Conservation (phyloP, 2,888 invertebrate species). For the Nycteola revayana region DNA sequence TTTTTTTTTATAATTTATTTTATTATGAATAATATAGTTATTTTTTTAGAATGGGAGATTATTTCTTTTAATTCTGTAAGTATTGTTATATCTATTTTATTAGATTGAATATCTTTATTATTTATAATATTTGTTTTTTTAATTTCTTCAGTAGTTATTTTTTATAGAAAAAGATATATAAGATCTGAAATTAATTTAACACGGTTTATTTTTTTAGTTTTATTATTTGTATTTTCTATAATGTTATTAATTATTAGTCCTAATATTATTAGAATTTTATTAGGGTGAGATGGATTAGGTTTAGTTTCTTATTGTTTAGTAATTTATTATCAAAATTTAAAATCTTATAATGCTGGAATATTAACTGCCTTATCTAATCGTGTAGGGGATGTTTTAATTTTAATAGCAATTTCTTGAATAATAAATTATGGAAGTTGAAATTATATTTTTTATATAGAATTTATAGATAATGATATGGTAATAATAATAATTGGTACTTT, state of each 20-base stretch:
- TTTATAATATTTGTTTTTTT: slow-evolving; percentile 85
- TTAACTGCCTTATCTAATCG: slow-evolving; percentile 88
- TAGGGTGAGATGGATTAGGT: slow-evolving; percentile 88
- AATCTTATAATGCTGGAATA: slow-evolving; percentile 86
- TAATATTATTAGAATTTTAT: slow-evolving; percentile 86
- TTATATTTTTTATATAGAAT: slow-evolving; percentile 78
- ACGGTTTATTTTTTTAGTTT: slow-evolving; percentile 85
- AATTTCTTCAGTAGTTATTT: slow-evolving; percentile 85
- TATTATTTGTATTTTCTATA: slow-evolving; percentile 86
- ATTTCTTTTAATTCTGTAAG: slow-evolving; percentile 71
- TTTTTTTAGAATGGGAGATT: slow-evolving; percentile 82
- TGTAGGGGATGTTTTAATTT: slow-evolving; percentile 86
- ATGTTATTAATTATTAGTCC: slow-evolving; percentile 86
- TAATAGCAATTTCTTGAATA: slow-evolving; percentile 82
- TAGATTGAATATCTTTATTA: slow-evolving; percentile 84
- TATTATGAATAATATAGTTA: slow-evolving; percentile 62
- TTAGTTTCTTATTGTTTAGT: slow-evolving; percentile 87
- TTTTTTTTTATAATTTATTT: slow-evolving; percentile 66
- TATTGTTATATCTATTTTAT: slow-evolving; percentile 79
- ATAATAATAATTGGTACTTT: slow-evolving; percentile 68
- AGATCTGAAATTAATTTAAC: slow-evolving; percentile 75
- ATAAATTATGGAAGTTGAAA: slow-evolving; percentile 79
- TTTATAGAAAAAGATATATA: slow-evolving; percentile 85
- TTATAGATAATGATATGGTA: slow-evolving; percentile 64
- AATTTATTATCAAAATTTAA: slow-evolving; percentile 86